phyloP scores from a whole-genome alignment of 2,113 vertebrate genomes.

The Zosterops pallidus region DNA sequence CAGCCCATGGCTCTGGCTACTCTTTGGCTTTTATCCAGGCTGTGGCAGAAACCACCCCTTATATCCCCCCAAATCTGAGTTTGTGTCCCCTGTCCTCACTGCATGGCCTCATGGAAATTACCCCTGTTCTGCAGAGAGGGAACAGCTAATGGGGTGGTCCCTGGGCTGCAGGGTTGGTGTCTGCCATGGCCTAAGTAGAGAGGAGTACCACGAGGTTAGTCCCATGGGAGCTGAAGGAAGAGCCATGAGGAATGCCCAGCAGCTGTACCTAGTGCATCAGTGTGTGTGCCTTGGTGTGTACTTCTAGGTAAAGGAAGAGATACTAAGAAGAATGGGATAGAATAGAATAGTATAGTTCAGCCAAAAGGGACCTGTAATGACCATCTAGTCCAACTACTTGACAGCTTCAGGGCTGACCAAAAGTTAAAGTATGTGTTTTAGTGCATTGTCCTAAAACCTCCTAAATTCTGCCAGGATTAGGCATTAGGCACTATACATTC shows the following conservation, averaged over 20 bases:
- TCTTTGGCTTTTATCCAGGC: not conserved
- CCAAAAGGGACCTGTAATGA: not conserved
- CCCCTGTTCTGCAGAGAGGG: not conserved
- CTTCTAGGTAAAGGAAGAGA: not conserved
- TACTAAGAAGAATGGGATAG: not conserved
- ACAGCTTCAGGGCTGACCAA: not conserved
- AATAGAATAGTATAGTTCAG: not conserved
- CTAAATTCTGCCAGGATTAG: not conserved
- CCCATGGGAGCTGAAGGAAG: not conserved
- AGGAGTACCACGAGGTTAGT: not conserved
- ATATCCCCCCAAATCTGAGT: not conserved
- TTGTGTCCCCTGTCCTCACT: not conserved
- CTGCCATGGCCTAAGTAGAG: not conserved
- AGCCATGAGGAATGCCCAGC: not conserved
- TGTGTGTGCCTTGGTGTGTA: not conserved
- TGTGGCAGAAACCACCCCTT: not conserved
- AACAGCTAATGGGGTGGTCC: not conserved
- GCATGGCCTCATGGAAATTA: not conserved
- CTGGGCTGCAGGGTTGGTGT: not conserved
- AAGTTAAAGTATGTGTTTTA: not conserved
- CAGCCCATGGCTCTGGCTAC: not conserved
- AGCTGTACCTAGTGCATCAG: not conserved
- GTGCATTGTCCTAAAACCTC: not conserved
- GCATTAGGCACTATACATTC: not conserved
- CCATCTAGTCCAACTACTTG: not conserved